Conservation (phyloP, 2,888 invertebrate genomes). For the Folsomia candida region DNA sequence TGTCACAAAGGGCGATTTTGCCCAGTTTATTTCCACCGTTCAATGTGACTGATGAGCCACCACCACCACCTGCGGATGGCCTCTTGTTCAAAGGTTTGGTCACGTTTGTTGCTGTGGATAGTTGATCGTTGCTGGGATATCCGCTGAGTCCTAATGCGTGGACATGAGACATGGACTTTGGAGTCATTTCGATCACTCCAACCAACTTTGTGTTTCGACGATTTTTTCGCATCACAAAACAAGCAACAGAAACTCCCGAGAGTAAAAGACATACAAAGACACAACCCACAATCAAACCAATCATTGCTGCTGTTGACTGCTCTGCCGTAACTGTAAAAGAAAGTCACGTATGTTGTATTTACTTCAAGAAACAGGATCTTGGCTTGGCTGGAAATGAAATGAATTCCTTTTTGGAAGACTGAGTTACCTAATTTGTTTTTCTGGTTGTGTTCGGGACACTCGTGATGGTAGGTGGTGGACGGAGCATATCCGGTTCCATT, state of each 20-base stretch:
- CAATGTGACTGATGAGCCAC: conserved; percentile 2
- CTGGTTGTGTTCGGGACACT: conserved; percentile 51
- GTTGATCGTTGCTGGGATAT: conserved; percentile 35
- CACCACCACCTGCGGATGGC: conserved; percentile 26
- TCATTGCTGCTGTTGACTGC: conserved; percentile 55
- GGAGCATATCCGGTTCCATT: conserved; percentile 63
- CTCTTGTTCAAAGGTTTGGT: conserved; percentile 17
- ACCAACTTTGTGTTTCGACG: conserved; percentile 62
- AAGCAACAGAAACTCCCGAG: conserved; percentile 62
- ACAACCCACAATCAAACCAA: conserved; percentile 67
- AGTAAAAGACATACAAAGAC: conserved; percentile 66
- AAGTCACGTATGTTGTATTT: not conserved
- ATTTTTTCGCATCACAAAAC: conserved; percentile 66
- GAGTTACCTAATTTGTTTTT: conserved; percentile 14
- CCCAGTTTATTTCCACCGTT: conserved; percentile 35
- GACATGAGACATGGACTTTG: conserved; percentile 49
- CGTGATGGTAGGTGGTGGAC: conserved; percentile 63
- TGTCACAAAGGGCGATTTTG: conserved; percentile 50
- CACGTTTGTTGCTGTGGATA: conserved; percentile 28
- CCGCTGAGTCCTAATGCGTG: conserved; percentile 38
- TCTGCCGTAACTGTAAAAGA: conserved; percentile 1
- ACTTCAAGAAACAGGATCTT: not conserved
- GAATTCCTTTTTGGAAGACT: not conserved
- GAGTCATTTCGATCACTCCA: conserved; percentile 49
- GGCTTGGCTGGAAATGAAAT: not conserved